Conservation (phyloP, 2,113 vertebrate genomes). For the Tachysurus vachellii region DNA sequence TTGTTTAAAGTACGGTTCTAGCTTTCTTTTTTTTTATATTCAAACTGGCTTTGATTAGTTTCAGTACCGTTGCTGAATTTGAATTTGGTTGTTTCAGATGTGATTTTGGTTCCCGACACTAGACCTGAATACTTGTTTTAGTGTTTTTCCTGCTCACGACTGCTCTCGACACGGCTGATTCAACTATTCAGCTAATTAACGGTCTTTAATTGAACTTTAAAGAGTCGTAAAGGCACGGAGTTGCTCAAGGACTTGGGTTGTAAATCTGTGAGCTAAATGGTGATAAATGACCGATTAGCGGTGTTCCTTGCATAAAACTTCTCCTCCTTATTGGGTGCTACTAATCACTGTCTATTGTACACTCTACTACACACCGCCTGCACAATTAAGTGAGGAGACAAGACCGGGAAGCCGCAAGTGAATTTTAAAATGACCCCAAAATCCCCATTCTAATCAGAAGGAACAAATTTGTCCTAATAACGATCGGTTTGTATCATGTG, state of each 20-base stretch:
- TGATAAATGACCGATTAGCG: neutral
- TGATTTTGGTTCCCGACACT: neutral
- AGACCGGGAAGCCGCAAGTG: neutral
- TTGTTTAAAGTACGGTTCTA: neutral
- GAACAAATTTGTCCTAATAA: too few relatives aligned
- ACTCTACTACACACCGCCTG: neutral
- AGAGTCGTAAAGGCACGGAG: neutral
- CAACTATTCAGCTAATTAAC: neutral
- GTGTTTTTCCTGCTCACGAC: neutral
- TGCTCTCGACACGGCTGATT: neutral
- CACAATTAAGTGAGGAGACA: neutral
- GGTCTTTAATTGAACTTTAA: neutral
- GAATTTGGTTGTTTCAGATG: neutral
- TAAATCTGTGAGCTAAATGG: neutral
- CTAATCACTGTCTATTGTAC: neutral
- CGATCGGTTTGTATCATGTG: neutral
- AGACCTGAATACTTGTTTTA: neutral
- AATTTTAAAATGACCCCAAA: neutral
- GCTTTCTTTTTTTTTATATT: neutral
- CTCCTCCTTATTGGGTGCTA: neutral
- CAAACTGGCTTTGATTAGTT: neutral
- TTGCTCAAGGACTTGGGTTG: neutral
- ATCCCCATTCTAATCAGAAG: neutral
- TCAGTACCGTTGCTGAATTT: neutral
- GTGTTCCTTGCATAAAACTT: neutral